phyloP scores from a whole-genome alignment of 2,113 vertebrate genomes.

The Struthidea cinerea region DNA sequence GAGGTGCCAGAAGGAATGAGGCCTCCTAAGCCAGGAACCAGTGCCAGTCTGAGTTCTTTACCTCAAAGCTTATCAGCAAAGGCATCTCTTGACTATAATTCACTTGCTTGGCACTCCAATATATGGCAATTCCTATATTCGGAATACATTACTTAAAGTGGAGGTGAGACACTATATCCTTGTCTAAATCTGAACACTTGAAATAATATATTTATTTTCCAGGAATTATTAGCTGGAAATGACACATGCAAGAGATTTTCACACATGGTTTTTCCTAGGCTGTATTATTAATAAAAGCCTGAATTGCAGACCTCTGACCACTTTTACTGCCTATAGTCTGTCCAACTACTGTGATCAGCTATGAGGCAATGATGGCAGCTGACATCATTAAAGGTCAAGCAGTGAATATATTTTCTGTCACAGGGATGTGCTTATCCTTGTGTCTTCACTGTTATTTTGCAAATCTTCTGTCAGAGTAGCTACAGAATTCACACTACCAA shows the following conservation, averaged over 20 bases:
- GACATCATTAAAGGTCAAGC: not conserved
- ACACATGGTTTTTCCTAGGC: not conserved
- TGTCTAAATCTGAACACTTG: not conserved
- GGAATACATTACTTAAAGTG: not conserved
- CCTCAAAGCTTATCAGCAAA: not conserved
- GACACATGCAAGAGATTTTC: not conserved
- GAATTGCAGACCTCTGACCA: not conserved
- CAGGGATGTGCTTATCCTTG: not conserved
- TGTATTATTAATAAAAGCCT: not conserved
- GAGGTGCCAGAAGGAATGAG: not conserved
- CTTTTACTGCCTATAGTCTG: not conserved
- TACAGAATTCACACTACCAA: not conserved
- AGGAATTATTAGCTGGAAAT: not conserved
- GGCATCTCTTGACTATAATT: not conserved
- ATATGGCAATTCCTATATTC: not conserved
- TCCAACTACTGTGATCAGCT: not conserved
- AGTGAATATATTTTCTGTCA: not conserved
- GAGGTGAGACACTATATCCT: not conserved
- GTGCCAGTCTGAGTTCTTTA: not conserved
- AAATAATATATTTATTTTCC: not conserved
- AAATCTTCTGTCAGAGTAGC: not conserved
- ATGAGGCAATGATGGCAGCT: not conserved
- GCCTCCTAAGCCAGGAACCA: not conserved
- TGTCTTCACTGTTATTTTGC: not conserved
- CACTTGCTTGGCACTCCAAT: not conserved